Evolutionary conservation across 2,888 invertebrate species (phyloP).

Genomic region (Balanococcus diminutus): DNA sequence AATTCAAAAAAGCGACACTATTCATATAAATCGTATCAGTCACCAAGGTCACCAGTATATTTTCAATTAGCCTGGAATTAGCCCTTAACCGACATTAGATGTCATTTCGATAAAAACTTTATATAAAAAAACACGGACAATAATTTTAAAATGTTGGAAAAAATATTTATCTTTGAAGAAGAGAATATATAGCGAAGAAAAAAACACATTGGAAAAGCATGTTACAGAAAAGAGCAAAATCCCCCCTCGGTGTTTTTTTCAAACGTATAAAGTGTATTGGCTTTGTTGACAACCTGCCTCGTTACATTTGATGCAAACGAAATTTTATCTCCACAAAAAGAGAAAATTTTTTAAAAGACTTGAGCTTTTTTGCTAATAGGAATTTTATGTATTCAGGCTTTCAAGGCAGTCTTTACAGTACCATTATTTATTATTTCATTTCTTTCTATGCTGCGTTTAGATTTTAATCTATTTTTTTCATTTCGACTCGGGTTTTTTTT

Average conservation of each 20-base stretch:
- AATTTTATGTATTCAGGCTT: slow-evolving; percentile 51
- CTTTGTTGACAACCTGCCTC: slow-evolving; percentile 50
- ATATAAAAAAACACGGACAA: not conserved
- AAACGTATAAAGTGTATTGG: slow-evolving; percentile 52
- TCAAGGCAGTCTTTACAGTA: slow-evolving; percentile 12
- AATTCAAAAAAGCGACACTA: too few relatives aligned
- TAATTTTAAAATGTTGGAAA: slow-evolving; percentile 37
- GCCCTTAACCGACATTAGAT: not conserved
- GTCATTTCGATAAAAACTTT: not conserved
- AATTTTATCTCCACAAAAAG: slow-evolving; percentile 24
- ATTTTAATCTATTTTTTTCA: slow-evolving; percentile 48
- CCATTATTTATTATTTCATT: slow-evolving; percentile 52
- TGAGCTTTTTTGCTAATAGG: slow-evolving; percentile 47
- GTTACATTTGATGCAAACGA: slow-evolving; percentile 47
- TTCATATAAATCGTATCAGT: not conserved
- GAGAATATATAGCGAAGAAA: slow-evolving; percentile 9
- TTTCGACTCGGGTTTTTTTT: not conserved
- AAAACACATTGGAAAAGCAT: slow-evolving; percentile 41
- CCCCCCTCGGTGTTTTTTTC: not conserved
- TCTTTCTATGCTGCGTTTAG: slow-evolving; percentile 30
- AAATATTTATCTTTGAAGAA: slow-evolving; percentile 46
- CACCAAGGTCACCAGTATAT: not conserved
- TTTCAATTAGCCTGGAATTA: not conserved
- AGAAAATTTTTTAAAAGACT: slow-evolving; percentile 43
- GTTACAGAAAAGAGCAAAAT: not conserved